Base-by-base conservation (phyloP, 2,113 vertebrate species). In the Pedetes capensis region DNA sequence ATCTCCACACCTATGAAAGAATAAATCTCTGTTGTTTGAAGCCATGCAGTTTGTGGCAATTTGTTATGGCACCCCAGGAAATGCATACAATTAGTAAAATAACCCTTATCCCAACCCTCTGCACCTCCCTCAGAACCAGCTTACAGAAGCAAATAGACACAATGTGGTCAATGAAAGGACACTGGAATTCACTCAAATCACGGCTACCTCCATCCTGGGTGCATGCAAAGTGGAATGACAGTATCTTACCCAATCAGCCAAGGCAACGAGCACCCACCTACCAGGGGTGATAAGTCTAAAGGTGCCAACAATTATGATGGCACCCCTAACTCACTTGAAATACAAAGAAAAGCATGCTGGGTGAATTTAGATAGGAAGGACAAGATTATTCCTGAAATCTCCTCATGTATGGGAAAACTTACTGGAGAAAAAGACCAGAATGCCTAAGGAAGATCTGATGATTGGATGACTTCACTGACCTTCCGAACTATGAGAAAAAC, bases 21-120 rank as follows among this genome's bases (percentile, higher is more conserved):
- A 16, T 0, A 17, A 6, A 87, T 2, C 10, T 29, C 1, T 13
- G n/a, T n/a, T 25, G n/a, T n/a, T n/a, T n/a, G n/a, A n/a, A n/a
- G n/a, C n/a, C n/a, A n/a, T n/a, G n/a, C n/a, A n/a, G n/a, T n/a
- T n/a, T n/a, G n/a, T 44, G n/a, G 16, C 39, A 55, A n/a, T 8
- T n/a, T 47, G 7, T 13, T 22, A 51, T 4, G 8, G 51, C 25
- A 55, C 34, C 16, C 53, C 42, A 37, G 37, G 17, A 61, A 74
- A 25, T 8, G 7, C 72, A 53, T 12, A 76, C 8, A 9, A 49
- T 3, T 22, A n/a, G n/a, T 68, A 72, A 74, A 68, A 59, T 5
- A 29, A 79, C 10, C n/a, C 59, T 29, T 2, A 10, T 34, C 32
- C 88, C 9, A 5, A 44, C 29, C n/a, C 42, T 29, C 42, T 53